These are phyloP conservation scores for Thermophis baileyi DNA, from an alignment of 2,113 vertebrate species.

Conservation along the genomic window DNA sequence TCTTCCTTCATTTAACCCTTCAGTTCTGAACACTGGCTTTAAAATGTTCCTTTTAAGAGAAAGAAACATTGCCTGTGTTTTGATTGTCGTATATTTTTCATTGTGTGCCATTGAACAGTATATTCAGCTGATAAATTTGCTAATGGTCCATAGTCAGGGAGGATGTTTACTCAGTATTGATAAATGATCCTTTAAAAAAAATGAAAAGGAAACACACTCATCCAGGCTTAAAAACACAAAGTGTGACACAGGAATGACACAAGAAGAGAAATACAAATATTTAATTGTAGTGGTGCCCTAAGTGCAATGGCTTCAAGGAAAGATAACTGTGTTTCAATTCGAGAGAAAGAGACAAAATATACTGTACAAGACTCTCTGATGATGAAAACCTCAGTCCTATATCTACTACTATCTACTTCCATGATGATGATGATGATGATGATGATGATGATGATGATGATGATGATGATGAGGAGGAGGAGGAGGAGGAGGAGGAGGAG, in stretches of 20 bases:
- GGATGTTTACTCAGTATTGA: background rate
- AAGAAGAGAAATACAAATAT: background rate
- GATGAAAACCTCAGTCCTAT: background rate
- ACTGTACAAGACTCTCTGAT: background rate
- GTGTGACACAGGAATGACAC: background rate
- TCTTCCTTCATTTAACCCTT: conserved; percentile 29
- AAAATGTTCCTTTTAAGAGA: conserved; percentile 1
- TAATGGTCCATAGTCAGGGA: background rate
- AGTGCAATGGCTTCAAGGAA: background rate
- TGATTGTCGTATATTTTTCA: conserved; percentile 31
- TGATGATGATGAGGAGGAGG: too few species aligned
- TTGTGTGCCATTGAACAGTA: conserved; percentile 42
- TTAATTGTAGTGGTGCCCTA: background rate
- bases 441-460: too few species aligned
- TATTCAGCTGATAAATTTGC: conserved; percentile 13
- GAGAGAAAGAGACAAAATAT: background rate
- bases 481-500: background rate
- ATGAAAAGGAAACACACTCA: background rate
- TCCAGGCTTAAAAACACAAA: background rate
- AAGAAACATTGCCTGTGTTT: conserved; percentile 21
- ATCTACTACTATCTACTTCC: background rate
- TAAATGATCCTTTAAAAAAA: background rate
- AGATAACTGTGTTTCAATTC: background rate
- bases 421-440: too few species aligned
- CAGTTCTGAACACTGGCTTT: conserved; percentile 31